phyloP scores from a whole-genome alignment of 2,113 vertebrate genomes.

The Anseranas semipalmata region DNA sequence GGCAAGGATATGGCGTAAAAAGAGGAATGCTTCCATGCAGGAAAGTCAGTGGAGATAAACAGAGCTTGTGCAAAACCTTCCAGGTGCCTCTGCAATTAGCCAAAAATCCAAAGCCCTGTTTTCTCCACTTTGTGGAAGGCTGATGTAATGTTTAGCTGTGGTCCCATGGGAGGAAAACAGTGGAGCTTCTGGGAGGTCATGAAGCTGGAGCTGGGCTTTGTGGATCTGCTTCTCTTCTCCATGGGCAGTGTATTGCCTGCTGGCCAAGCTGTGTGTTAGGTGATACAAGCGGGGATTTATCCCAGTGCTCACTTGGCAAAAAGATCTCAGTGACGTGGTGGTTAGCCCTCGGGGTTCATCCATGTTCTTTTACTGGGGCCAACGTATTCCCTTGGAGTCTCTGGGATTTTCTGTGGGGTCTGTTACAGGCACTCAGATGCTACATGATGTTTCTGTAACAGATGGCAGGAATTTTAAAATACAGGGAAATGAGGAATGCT shows the following conservation, averaged over 20 bases:
- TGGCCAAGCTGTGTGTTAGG: not conserved
- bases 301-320: not conserved
- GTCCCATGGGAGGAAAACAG: not conserved
- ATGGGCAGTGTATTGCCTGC: not conserved
- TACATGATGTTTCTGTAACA: not conserved
- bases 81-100: not conserved
- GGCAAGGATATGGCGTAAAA: not conserved
- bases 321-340: not conserved
- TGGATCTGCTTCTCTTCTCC: not conserved
- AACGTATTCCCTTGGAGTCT: not conserved
- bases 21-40: not conserved
- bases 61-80: not conserved
- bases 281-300: not conserved
- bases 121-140: not conserved
- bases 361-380: not conserved
- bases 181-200: not conserved
- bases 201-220: not conserved
- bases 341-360: not conserved
- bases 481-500: not conserved
- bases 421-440: rapidly evolving
- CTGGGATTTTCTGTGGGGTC: not conserved
- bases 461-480: not conserved
- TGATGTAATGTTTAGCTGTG: not conserved
- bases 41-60: not conserved
- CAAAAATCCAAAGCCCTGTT: not conserved